These are phyloP conservation scores for Choristoneura rosaceana DNA, from an alignment of 2,888 invertebrate genomes.

Conservation along the genomic window DNA sequence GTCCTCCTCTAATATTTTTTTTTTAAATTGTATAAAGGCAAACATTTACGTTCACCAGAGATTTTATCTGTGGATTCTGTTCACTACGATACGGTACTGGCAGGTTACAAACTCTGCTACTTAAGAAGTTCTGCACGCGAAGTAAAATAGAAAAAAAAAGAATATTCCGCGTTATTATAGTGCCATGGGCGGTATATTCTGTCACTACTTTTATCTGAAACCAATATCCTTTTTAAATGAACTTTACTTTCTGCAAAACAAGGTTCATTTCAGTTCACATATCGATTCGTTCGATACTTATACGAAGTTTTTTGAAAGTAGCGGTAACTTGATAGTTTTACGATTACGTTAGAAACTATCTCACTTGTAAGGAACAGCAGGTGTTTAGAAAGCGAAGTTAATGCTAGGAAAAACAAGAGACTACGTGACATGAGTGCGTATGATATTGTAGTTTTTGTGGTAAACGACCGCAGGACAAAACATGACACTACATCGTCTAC, in stretches of 20 bases:
- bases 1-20: no score
- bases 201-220: no score
- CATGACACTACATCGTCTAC: no score
- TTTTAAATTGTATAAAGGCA: not conserved
- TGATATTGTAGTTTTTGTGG: no score
- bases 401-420: no score
- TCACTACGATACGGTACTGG: not conserved
- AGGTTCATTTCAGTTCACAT: no score
- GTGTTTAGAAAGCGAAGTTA: not conserved
- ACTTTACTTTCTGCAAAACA: no score
- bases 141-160: slow-evolving; percentile 6
- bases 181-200: not conserved
- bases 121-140: not conserved
- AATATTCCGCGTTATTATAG: slow-evolving; percentile 6
- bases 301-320: no score
- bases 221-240: no score
- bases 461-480: no score
- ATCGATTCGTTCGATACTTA: no score
- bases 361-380: not conserved
- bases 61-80: not conserved
- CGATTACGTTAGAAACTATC: not conserved
- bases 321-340: not conserved
- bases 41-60: not conserved
- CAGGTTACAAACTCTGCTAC: not conserved
- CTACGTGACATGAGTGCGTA: no score